Evolutionary conservation across 2,797 vertebrate genomes (phyloP).

Genomic region (Pseudopleuronectes americanus): DNA sequence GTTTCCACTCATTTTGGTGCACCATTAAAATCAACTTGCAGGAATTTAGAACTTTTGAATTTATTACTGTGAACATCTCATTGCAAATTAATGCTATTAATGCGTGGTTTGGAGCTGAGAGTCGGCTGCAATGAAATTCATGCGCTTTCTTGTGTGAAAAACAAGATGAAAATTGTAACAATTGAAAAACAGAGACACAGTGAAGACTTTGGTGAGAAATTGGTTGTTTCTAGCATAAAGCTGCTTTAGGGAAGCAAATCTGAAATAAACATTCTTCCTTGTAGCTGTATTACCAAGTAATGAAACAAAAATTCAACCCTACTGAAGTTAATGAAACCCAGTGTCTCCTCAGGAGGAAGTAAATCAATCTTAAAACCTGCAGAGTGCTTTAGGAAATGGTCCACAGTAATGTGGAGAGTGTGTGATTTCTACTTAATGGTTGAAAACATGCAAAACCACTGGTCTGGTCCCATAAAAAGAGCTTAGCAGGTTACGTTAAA

Average conservation of each 20-base stretch:
- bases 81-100: not conserved
- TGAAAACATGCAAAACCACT: constrained; percentile 41
- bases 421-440: constrained; percentile 31
- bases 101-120: not conserved
- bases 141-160: too few relatives aligned
- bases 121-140: not conserved
- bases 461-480: constrained; percentile 54
- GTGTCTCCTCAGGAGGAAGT: not conserved
- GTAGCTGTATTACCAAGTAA: constrained; percentile 5
- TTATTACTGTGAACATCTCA: not conserved
- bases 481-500: constrained; percentile 53
- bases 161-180: too few relatives aligned
- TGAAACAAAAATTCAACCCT: not conserved
- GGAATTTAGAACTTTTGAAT: not conserved
- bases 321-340: constrained; percentile 12
- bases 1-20: not conserved
- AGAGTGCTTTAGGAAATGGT: not conserved
- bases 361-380: constrained; percentile 7
- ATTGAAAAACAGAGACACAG: too few relatives aligned
- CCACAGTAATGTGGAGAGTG: not conserved
- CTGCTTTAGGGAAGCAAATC: not conserved
- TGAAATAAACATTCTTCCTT: constrained; percentile 1
- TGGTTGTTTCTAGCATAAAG: not conserved
- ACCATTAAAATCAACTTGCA: constrained; percentile 16
- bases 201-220: not conserved